Evolutionary conservation across 2,113 vertebrate genomes (phyloP).

Genomic region (Phylloscopus whistleri): DNA sequence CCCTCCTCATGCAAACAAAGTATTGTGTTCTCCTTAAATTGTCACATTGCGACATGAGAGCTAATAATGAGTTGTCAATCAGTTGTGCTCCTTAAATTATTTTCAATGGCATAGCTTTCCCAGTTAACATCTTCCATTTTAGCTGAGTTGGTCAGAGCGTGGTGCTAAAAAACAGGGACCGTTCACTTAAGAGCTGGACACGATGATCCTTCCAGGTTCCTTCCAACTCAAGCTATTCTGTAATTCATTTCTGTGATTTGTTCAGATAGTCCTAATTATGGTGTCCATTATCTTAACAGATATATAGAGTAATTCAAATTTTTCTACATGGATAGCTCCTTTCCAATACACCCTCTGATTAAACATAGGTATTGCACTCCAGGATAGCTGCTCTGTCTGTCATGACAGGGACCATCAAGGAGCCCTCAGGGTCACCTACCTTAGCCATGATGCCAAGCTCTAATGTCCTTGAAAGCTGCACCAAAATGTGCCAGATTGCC

Average conservation of each 20-base stretch:
- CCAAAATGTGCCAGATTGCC: background rate
- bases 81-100: background rate
- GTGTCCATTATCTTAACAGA: background rate
- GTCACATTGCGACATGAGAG: background rate
- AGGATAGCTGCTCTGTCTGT: background rate
- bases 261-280: background rate
- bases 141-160: background rate
- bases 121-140: background rate
- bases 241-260: background rate
- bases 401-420: background rate
- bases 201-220: fast-evolving
- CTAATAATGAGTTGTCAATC: background rate
- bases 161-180: background rate
- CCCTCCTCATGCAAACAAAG: background rate
- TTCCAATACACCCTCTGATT: background rate
- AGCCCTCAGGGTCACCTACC: background rate
- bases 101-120: background rate
- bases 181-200: background rate
- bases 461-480: background rate
- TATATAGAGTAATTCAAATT: background rate
- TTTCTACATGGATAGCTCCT: background rate
- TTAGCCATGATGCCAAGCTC: background rate
- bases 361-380: background rate
- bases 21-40: background rate
- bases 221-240: background rate